These are phyloP conservation scores for Nylanderia fulva DNA, from an alignment of 1,140 invertebrate genomes.

Conservation along the genomic window DNA sequence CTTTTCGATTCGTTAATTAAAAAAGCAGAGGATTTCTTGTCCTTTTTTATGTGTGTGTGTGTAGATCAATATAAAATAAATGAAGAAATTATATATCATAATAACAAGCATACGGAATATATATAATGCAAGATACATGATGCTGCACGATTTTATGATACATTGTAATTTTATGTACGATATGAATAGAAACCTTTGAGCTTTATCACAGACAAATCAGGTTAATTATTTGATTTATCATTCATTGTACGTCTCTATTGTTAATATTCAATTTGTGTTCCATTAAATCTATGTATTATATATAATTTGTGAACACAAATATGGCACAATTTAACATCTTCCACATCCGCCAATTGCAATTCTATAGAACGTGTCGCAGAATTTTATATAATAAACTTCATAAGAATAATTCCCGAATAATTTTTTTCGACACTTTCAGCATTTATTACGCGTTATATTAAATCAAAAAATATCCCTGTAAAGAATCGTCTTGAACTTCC, in stretches of 20 bases:
- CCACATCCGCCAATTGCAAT: not conserved
- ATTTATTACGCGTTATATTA: not conserved
- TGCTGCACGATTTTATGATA: not conserved
- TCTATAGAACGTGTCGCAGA: not conserved
- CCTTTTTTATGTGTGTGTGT: too few species aligned
- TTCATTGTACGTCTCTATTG: constrained; percentile 6
- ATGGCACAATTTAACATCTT: constrained; percentile 1
- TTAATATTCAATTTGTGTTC: constrained; percentile 1
- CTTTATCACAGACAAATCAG: constrained; percentile 26
- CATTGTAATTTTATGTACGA: constrained; percentile 8
- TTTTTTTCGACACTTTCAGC: not conserved
- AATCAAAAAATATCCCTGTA: not conserved
- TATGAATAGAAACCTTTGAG: constrained; percentile 10
- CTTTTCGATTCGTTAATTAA: too few species aligned
- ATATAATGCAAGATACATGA: not conserved
- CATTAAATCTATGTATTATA: not conserved
- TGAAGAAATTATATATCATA: too few species aligned
- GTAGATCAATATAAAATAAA: too few species aligned
- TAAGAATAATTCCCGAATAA: not conserved
- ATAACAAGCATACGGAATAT: not conserved
- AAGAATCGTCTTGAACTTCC: too few species aligned
- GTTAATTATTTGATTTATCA: constrained; percentile 25
- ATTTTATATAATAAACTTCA: not conserved
- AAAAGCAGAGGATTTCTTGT: too few species aligned
- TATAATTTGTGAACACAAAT: not conserved